Evolutionary conservation across 2,888 invertebrate genomes (phyloP).

Genomic region (Oscheius sp.): DNA sequence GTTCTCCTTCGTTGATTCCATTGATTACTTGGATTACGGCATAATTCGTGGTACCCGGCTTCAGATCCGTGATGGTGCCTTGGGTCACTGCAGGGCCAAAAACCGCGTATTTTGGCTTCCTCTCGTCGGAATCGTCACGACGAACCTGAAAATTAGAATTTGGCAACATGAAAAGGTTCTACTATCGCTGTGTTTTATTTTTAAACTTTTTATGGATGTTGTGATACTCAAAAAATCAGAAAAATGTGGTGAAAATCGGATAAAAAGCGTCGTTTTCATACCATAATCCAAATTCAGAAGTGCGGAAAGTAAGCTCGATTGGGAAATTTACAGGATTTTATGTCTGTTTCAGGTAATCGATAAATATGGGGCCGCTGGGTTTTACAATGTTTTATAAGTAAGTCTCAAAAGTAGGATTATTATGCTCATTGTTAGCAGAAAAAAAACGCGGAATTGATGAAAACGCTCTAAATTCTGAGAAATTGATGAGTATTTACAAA

Average conservation of each 20-base stretch:
- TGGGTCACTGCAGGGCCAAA: conserved; percentile 80
- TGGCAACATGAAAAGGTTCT: background rate
- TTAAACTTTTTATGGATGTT: background rate
- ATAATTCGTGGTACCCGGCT: conserved; percentile 87
- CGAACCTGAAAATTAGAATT: conserved; percentile 40
- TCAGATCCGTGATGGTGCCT: conserved; percentile 85
- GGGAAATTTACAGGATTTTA: too few species aligned
- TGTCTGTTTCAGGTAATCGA: too few species aligned
- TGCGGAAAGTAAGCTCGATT: too few species aligned
- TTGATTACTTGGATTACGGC: conserved; percentile 86
- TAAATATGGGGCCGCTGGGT: too few species aligned
- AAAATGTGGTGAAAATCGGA: background rate
- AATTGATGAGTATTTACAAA: too few species aligned
- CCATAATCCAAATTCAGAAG: background rate
- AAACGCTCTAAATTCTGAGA: too few species aligned
- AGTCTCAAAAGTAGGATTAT: too few species aligned
- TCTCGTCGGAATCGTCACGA: conserved; percentile 25
- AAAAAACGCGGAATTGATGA: too few species aligned
- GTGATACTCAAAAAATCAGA: too few species aligned
- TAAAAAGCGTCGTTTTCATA: background rate
- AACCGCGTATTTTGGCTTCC: conserved; percentile 46
- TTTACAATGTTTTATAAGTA: too few species aligned
- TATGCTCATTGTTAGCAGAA: too few species aligned
- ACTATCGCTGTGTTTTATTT: background rate
- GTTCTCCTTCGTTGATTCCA: conserved; percentile 88